phyloP scores from a whole-genome alignment of 2,113 vertebrate genomes.

The Zosterops hypoxanthus region DNA sequence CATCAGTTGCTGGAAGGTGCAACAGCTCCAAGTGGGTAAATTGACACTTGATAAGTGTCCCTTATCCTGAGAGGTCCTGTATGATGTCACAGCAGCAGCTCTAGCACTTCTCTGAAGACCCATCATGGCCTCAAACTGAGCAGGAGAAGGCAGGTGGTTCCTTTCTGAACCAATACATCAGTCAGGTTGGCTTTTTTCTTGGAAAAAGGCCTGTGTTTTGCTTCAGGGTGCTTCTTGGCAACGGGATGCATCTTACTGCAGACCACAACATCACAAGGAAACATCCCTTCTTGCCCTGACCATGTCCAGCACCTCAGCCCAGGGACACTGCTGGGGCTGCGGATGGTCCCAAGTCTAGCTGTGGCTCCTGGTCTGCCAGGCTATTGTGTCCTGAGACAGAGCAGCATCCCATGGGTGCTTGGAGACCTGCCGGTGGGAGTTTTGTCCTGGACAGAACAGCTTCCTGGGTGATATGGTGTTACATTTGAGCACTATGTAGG shows the following conservation, averaged over 20 bases:
- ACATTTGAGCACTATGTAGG: not conserved
- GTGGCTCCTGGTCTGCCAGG: not conserved
- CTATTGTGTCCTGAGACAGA: not conserved
- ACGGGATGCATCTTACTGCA: not conserved
- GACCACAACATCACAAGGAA: not conserved
- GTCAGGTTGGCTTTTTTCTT: not conserved
- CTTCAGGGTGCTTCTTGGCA: not conserved
- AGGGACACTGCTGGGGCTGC: not conserved
- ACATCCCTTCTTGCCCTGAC: not conserved
- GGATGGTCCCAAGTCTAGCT: not conserved
- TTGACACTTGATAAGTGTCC: not conserved
- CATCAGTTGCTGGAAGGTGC: not conserved
- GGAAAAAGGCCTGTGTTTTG: not conserved
- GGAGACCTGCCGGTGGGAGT: not conserved
- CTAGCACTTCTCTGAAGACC: not conserved
- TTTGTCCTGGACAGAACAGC: not conserved
- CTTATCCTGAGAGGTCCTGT: not conserved
- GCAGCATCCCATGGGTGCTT: not conserved
- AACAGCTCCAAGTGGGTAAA: not conserved
- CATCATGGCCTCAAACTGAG: not conserved
- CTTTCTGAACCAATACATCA: not conserved
- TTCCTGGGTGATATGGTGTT: not conserved
- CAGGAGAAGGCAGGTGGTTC: not conserved
- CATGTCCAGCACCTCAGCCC: rapidly evolving
- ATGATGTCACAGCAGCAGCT: not conserved